Evolutionary conservation across 2,888 invertebrate genomes (phyloP).

Genomic region (Amitus sp.): DNA sequence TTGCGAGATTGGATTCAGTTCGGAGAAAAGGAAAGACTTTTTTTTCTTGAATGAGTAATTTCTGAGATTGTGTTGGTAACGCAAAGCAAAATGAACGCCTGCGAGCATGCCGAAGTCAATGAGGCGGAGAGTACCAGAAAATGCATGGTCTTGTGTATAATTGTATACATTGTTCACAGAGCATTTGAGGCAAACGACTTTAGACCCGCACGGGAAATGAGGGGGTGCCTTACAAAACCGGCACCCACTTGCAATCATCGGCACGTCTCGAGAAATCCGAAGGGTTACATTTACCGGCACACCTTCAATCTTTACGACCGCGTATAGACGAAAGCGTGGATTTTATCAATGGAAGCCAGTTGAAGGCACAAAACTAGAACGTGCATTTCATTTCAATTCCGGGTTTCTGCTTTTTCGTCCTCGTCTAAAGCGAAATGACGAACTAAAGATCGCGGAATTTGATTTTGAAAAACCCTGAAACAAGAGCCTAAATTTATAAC

Average conservation of each 20-base stretch:
- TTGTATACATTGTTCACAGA: constrained; percentile 36
- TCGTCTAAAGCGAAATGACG: too few species aligned
- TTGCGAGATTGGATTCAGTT: too few species aligned
- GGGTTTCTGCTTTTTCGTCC: too few species aligned
- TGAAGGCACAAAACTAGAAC: too few species aligned
- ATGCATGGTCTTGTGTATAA: constrained; percentile 30
- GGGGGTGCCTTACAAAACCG: constrained; percentile 20
- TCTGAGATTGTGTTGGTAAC: too few species aligned
- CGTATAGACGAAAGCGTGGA: neutral
- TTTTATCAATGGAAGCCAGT: neutral
- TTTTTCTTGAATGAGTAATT: too few species aligned
- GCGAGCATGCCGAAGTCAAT: constrained; percentile 43
- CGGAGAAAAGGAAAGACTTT: too few species aligned
- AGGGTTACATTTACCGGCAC: neutral
- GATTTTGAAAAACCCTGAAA: too few species aligned
- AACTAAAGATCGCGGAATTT: too few species aligned
- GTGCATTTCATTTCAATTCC: too few species aligned
- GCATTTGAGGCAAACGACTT: constrained; percentile 22
- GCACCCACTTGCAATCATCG: constrained; percentile 26
- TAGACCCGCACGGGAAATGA: constrained; percentile 17
- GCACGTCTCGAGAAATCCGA: constrained; percentile 22
- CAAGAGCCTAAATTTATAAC: neutral
- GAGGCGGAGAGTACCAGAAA: constrained; percentile 30
- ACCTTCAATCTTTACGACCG: neutral
- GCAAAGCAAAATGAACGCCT: constrained; percentile 40